Conservation (phyloP, 1,140 invertebrate species). For the Scylla paramamosain region DNA sequence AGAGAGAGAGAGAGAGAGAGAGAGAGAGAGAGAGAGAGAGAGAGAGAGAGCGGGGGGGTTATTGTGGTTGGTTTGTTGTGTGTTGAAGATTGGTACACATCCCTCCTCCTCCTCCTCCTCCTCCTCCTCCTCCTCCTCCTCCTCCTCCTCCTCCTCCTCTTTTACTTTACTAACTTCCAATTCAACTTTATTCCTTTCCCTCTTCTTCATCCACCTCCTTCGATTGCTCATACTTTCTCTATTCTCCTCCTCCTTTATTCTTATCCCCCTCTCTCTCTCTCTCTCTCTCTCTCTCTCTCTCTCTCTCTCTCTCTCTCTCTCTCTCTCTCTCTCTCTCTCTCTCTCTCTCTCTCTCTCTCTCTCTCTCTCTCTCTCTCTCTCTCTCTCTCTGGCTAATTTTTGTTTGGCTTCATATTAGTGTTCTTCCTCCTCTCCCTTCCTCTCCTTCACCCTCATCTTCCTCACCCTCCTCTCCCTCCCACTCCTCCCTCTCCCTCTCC, state of each 20-base stretch:
- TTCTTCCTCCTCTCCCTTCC: too few species aligned
- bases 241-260: background rate
- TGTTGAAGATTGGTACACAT: slow-evolving; percentile 13
- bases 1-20: background rate
- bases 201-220: background rate
- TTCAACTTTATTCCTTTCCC: background rate
- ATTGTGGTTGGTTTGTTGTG: slow-evolving; percentile 30
- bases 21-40: background rate
- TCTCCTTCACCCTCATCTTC: too few species aligned
- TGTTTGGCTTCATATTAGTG: too few species aligned
- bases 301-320: background rate
- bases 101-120: background rate
- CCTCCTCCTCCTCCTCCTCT: background rate
- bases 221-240: background rate
- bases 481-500: background rate
- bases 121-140: background rate
- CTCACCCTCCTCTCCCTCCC: too few species aligned
- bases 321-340: background rate
- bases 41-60: background rate
- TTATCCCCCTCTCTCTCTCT: background rate
- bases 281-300: background rate
- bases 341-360: background rate
- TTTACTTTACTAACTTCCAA: too few species aligned
- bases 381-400: too few species aligned
- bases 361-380: too few species aligned